Evolutionary conservation across 2,113 vertebrate species (phyloP).

Genomic region (Arothron firmamentum): DNA sequence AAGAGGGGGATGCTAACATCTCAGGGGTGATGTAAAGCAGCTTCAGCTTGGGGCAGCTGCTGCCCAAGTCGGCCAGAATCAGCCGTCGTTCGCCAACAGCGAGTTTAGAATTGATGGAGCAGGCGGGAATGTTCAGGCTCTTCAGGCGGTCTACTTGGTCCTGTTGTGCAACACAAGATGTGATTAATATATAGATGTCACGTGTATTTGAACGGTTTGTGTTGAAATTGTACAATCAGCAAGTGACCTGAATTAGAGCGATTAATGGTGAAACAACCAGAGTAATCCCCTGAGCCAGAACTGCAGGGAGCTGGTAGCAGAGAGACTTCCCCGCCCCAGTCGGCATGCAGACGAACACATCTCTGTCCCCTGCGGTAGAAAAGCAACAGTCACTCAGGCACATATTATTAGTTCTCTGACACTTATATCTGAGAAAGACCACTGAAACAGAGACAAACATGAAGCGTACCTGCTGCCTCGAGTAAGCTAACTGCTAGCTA

Average conservation of each 20-base stretch:
- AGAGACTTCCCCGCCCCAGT: slow-evolving; percentile 97
- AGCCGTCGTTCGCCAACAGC: slow-evolving; percentile 76
- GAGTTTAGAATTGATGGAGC: slow-evolving; percentile 92
- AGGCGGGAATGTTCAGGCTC: slow-evolving; percentile 82
- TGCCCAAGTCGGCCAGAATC: slow-evolving; percentile 83
- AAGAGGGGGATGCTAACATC: slow-evolving; percentile 88
- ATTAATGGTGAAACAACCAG: slow-evolving; percentile 95
- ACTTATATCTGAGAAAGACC: not conserved
- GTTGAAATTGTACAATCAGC: not conserved
- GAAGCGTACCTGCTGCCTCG: not conserved
- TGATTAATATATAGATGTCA: not conserved
- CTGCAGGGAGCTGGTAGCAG: slow-evolving; percentile 94
- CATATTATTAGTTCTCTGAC: not conserved
- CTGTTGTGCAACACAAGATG: slow-evolving; percentile 55
- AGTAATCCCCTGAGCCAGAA: slow-evolving; percentile 87
- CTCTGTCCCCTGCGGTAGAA: slow-evolving; percentile 79
- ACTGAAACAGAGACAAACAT: no score
- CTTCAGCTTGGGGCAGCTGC: slow-evolving; percentile 81
- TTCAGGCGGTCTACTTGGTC: slow-evolving; percentile 90
- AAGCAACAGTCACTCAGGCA: not conserved
- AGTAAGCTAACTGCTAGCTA: slow-evolving; percentile 18
- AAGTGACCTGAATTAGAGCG: slow-evolving; percentile 92
- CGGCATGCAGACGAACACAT: slow-evolving; percentile 98
- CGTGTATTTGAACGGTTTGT: not conserved
- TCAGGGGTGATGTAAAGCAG: slow-evolving; percentile 95